Evolutionary conservation across 1,140 invertebrate species (phyloP).

Genomic region (Danaus melanippus): DNA sequence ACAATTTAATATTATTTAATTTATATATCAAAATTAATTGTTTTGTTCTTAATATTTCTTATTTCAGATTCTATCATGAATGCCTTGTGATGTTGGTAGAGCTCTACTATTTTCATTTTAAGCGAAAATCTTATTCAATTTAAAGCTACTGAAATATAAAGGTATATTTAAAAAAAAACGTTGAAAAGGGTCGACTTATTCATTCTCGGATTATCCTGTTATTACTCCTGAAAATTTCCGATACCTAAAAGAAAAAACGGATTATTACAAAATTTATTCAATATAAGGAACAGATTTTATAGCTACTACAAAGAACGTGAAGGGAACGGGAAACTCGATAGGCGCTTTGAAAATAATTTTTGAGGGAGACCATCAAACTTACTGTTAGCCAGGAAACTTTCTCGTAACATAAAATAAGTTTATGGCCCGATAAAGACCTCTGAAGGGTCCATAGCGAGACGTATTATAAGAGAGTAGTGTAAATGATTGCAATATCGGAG

Average conservation of each 20-base stretch:
- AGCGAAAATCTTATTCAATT: too few species aligned
- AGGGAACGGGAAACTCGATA: conserved; percentile 38
- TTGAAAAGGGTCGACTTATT: conserved; percentile 50
- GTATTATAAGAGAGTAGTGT: conserved; percentile 25
- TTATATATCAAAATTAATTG: too few species aligned
- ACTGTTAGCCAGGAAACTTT: conserved; percentile 49
- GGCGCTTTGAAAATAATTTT: conserved; percentile 56
- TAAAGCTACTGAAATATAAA: conserved; percentile 4
- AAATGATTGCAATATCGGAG: conserved; percentile 24
- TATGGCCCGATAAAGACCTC: conserved; percentile 61
- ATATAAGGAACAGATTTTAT: conserved; percentile 56
- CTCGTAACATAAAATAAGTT: conserved; percentile 58
- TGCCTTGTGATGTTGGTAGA: too few species aligned
- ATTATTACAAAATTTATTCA: conserved; percentile 63
- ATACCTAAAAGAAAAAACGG: conserved; percentile 51
- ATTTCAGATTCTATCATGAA: too few species aligned
- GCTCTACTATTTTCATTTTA: too few species aligned
- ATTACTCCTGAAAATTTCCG: conserved; percentile 45
- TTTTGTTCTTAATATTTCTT: too few species aligned
- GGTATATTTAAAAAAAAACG: conserved; percentile 21
- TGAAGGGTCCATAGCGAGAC: conserved; percentile 43
- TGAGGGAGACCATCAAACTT: conserved; percentile 55
- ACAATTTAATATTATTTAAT: too few species aligned
- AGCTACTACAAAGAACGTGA: conserved; percentile 40
- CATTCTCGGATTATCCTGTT: conserved; percentile 57